Conservation (phyloP, 1,140 invertebrate genomes). For the Patella vulgata region DNA sequence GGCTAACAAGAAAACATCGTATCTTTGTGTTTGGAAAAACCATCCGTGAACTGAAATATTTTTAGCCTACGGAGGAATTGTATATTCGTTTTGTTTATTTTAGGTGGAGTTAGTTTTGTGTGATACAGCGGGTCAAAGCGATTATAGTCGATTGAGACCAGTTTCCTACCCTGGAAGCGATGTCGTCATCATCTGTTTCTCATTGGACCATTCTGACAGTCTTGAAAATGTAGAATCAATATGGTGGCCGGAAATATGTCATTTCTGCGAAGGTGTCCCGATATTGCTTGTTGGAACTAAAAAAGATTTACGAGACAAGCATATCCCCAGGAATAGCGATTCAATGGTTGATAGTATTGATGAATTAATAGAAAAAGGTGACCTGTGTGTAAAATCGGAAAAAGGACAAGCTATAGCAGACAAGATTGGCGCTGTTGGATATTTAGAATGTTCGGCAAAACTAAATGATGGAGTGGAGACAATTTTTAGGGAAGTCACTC, state of each 20-base stretch:
- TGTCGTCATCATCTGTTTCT: conserved; percentile 53
- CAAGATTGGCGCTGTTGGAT: conserved; percentile 42
- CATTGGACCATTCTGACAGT: conserved; percentile 71
- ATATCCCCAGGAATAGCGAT: conserved; percentile 9
- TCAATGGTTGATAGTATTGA: conserved; percentile 77
- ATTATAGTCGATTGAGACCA: conserved; percentile 91
- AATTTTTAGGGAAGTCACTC: conserved; percentile 49
- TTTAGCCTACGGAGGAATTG: too few relatives aligned
- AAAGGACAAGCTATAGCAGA: conserved; percentile 35
- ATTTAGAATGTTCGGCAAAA: conserved; percentile 60
- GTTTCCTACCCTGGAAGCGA: conserved; percentile 98
- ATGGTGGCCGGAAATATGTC: conserved; percentile 75
- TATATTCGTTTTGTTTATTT: too few relatives aligned
- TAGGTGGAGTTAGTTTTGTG: conserved; percentile 86
- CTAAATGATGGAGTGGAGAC: conserved; percentile 52
- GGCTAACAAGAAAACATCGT: too few relatives aligned
- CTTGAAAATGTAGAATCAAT: conserved; percentile 98
- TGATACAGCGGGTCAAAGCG: conserved; percentile 92
- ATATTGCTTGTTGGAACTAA: conserved; percentile 86
- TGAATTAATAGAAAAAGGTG: conserved; percentile 40
- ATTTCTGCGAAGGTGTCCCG: conserved; percentile 95
- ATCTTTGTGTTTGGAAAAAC: too few relatives aligned
- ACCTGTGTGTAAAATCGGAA: conserved; percentile 37
- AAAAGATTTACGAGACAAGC: conserved; percentile 82
- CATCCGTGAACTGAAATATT: too few relatives aligned